Conservation (phyloP, 2,113 vertebrate genomes). For the Neotoma lepida region DNA sequence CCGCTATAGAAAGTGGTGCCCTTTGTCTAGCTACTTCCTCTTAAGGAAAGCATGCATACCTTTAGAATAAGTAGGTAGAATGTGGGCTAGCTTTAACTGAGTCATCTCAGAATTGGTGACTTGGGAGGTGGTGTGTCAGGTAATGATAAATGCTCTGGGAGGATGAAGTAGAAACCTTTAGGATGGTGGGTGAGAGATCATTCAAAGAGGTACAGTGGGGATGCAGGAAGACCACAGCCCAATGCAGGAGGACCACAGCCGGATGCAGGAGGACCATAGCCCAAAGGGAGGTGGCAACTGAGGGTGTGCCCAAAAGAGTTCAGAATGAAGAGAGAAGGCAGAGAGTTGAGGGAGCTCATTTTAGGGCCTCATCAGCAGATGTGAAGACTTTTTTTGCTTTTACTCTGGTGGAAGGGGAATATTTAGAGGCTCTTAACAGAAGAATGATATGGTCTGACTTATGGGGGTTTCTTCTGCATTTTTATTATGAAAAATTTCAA, state of each 20-base stretch:
- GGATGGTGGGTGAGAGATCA: background rate
- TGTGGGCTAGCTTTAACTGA: background rate
- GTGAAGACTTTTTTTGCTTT: background rate
- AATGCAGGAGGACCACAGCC: background rate
- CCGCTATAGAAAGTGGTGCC: rapidly evolving
- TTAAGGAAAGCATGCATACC: background rate
- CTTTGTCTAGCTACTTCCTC: background rate
- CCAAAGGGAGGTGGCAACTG: background rate
- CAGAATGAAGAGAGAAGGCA: background rate
- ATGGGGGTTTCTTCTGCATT: background rate
- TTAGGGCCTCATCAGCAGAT: background rate
- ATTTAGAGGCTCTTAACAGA: background rate
- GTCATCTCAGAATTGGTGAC: conserved; percentile 4
- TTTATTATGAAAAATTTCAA: conserved; percentile 4
- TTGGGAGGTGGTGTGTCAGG: background rate
- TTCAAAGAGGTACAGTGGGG: background rate
- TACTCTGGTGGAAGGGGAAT: background rate
- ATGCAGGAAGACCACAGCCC: background rate
- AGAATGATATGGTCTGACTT: background rate
- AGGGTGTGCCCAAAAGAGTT: background rate
- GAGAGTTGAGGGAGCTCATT: background rate
- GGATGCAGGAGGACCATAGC: too few species aligned
- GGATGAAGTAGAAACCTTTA: background rate
- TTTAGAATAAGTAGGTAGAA: conserved; percentile 43
- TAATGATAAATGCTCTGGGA: background rate